Percentiles rank a stretch among this genome's conserved stretches.
phyloP scores from a whole-genome alignment of 2,113 vertebrate species.

The Arothron firmamentum region DNA sequence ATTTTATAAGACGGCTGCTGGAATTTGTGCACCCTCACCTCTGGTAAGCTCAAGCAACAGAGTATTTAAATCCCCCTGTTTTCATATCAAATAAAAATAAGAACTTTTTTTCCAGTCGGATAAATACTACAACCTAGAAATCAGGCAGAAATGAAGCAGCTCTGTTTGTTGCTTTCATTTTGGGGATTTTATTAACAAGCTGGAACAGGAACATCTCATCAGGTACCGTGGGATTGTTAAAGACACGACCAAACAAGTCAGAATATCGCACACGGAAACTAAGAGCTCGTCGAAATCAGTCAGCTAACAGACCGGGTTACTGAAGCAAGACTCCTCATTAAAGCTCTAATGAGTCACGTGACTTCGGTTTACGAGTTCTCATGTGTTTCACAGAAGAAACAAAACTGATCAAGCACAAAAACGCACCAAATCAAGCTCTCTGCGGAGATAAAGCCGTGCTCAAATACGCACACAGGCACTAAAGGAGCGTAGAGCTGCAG shows the following conservation, averaged over 20 bases:
- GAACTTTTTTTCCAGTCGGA: neutral
- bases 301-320: neutral
- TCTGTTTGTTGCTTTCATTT: neutral
- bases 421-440: neutral
- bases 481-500: neutral
- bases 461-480: neutral
- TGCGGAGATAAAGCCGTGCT: neutral
- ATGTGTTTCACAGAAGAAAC: neutral
- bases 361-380: neutral
- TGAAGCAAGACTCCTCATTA: neutral
- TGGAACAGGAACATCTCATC: slow-evolving; percentile 1
- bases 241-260: slow-evolving; percentile 44
- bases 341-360: slow-evolving; percentile 2
- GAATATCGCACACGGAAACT: slow-evolving; percentile 18
- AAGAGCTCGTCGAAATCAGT: neutral
- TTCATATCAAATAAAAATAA: neutral
- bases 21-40: too few relatives aligned
- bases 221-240: neutral
- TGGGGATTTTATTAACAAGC: neutral
- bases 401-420: neutral
- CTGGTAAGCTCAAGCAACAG: too few relatives aligned
- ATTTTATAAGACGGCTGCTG: neutral
- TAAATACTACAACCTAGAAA: neutral
- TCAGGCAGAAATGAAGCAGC: neutral
- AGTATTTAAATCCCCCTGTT: too few relatives aligned